Base-by-base conservation (phyloP, 1,140 invertebrate genomes). In the Dermatophagoides farinae region DNA sequence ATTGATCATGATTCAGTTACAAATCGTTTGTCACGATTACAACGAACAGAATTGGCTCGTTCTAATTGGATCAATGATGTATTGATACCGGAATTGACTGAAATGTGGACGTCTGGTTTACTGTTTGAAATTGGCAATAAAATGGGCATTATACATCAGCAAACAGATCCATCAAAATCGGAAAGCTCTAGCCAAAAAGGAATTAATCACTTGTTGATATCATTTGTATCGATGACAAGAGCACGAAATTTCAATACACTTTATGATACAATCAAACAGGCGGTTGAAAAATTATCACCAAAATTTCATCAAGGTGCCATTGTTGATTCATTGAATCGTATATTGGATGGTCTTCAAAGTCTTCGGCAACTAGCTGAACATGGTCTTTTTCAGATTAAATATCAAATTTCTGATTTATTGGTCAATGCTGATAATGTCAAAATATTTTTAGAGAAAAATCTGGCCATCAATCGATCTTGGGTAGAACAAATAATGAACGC, bases 341-440 rank as follows among this genome's bases (percentile, higher is more conserved):
- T 58, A 12, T 18, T 58, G 18, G 39, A 46, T 22, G 60, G 60
- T 41, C 9, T 61, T 4, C 20, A 39, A 40, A 61, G 60, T 43
- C 22, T 61, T 6, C 38, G 20, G 16, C 9, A 55, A 9, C 18
- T 61, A 25, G 9, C 47, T 18, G 18, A 46, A 18, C 10, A 39
- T 16, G 50, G 38, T 1, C 50, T 61, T 9, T 61, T 61, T 25
- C 25, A 39, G 40, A 54, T 61, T 14, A 53, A 53, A 53, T 61
- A 58, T 41, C 59, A 62, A 40, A 41, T 63, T 50, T 22, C 6
- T 18, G 47, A 63, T 12, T 40, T 63, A 18, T 23, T 63, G 16
- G n/a, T 25, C 22, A 40, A 63, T 59, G 0, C 44, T 54, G 63
- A 64, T 18, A 31, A 43, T 4, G 38, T 62, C 8, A 53, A 61